Evolutionary conservation across 2,113 vertebrate species (phyloP), one percentile per base, ranked within the genome.

Genomic region (Esox niger): DNA sequence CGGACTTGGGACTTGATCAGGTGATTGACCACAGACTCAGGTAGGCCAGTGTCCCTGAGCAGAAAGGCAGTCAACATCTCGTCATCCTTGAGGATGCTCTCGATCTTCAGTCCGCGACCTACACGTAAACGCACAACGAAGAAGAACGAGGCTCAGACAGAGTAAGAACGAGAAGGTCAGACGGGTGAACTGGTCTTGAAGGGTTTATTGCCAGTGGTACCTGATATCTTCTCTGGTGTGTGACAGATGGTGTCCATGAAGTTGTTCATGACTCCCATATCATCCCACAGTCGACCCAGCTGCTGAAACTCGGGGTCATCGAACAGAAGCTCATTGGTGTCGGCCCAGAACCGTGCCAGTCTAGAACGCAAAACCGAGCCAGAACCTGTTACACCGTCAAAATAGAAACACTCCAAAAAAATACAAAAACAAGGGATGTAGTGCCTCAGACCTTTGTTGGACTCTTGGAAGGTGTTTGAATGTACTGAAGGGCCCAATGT

Each of bases 71-170:
- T 94, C 67, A 99, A 82, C 6, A 87, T 88, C 78, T 98, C 94
- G 15, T 95, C 94, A 17, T 98, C 95, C 86, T 95, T 98, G 68
- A 99, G 85, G 75, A 98, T 88, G 74, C 97, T 92, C 57, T 84
- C 82, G 69, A 98, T 90, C 87, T 90, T 91, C 77, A 98, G 84
- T 47, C 96, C 96, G 64, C 84, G 93, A 66, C 96, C 97, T 99
- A 57, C 6, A 58, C 23, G 30, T 11, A 58, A n/a, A 62, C n/a
- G 23, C 20, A 62, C n/a, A 27, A n/a, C n/a, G 2, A 25, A 32
- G 11, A 17, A 1, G 2, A 1, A n/a, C 21, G 29, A 33, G 30
- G 35, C 6, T 21, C 20, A 61, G 13, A 21, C 2, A 21, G 8
- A 63, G 59, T 1, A n/a, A 10, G 20, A 35, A 15, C 11, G n/a